Conservation (phyloP, 2,888 invertebrate genomes). For the Hydrotaea diabolus region DNA sequence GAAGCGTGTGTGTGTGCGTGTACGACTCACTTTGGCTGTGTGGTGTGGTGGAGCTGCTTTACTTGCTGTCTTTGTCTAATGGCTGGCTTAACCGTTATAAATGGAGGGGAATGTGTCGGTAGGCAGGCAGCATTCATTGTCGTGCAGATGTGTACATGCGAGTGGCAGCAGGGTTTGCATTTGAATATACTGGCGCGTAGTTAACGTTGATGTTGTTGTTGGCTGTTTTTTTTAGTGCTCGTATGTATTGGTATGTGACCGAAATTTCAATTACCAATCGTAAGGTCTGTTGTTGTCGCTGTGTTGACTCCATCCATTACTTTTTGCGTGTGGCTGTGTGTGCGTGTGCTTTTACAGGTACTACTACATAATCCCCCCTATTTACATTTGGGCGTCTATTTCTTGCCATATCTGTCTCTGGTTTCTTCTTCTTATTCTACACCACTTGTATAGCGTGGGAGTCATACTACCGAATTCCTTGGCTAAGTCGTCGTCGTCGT, state of each 20-base stretch:
- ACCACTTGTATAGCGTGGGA: slow-evolving; percentile 16
- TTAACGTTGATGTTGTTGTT: slow-evolving; percentile 56
- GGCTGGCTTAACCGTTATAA: slow-evolving; percentile 60
- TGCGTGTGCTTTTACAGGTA: slow-evolving; percentile 52
- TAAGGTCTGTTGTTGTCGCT: slow-evolving; percentile 61
- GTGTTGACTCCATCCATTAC: slow-evolving; percentile 55
- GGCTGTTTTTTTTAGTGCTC: slow-evolving; percentile 27
- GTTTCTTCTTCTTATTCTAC: neutral
- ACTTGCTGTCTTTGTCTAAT: slow-evolving; percentile 68
- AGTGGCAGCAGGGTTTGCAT: slow-evolving; percentile 11
- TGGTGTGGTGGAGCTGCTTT: slow-evolving; percentile 41
- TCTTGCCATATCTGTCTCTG: neutral
- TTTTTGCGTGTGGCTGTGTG: slow-evolving; percentile 31
- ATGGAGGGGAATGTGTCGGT: slow-evolving; percentile 53
- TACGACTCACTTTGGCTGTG: slow-evolving; percentile 35
- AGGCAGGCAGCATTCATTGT: neutral
- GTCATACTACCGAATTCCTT: slow-evolving; percentile 26
- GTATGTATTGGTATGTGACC: slow-evolving; percentile 78
- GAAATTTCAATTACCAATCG: slow-evolving; percentile 78
- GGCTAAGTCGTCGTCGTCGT: slow-evolving; percentile 2
- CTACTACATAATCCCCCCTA: slow-evolving; percentile 11
- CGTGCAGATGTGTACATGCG: slow-evolving; percentile 3
- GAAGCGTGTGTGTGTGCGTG: slow-evolving; percentile 1
- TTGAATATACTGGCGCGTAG: slow-evolving; percentile 46
- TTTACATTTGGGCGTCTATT: slow-evolving; percentile 20